Base-by-base conservation (phyloP, 2,113 vertebrate genomes). In the Lynx canadensis region DNA sequence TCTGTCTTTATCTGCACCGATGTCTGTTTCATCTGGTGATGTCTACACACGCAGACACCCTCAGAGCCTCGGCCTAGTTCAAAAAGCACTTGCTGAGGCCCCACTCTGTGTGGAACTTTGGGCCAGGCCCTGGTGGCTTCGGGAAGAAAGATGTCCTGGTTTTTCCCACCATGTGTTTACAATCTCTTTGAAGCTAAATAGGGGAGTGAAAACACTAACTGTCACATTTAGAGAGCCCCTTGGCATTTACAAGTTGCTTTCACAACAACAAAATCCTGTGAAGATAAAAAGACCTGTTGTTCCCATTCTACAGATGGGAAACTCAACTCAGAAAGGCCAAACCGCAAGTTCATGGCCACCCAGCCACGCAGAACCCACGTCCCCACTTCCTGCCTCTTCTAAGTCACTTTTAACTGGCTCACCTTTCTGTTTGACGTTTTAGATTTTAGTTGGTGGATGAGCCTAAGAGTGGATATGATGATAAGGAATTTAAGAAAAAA, bases 21-120 rank as follows among this genome's bases (percentile, higher is more conserved):
- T 0, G 3, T 33, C 48, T 18, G 0, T 11, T 7, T 4, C 5
- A 0, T 29, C 38, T 11, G 60, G 4, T 18, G 7, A 21, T 1
- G 18, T 48, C 66, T 50, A 1, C 15, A 48, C 29, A 36, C 14
- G 33, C 38, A 68, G 65, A n/a, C 21, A 19, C n/a, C 4, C 12
- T 5, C 29, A 21, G 25, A 50, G 38, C 29, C 14, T 15, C 19
- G 13, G 29, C 14, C 36, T 2, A 25, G 63, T 4, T 29, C 65
- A 31, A 0, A 14, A 12, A 3, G 11, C 3, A 0, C 50, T 82
- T 8, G 10, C 48, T 11, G 21, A 73, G 41, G n/a, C 11, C n/a
- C n/a, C 2, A 0, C 50, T 48, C 7, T 9, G 29, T n/a, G 29
- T 23, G 14, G 27, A 13, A 14, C 3, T 11, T 4, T 0, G 10